These are phyloP conservation scores for Lacerta viridis DNA, from an alignment of 2,797 vertebrate species.

Conservation along the genomic window DNA sequence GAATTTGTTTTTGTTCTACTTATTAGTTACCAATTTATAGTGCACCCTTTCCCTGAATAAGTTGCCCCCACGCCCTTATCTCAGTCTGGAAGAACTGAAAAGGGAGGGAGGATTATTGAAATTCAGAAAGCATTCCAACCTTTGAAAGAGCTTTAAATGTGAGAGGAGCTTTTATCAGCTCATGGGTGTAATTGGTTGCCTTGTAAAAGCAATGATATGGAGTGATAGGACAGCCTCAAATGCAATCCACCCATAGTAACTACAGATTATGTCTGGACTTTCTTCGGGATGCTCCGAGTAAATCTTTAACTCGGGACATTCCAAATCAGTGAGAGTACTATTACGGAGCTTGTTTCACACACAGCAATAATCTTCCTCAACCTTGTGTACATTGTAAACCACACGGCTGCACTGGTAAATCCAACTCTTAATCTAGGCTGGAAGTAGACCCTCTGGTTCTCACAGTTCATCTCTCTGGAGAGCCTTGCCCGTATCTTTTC, in stretches of 20 bases:
- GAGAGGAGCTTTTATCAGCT: neutral
- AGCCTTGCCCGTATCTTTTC: neutral
- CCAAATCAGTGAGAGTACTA: slow-evolving; percentile 5
- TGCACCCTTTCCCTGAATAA: neutral
- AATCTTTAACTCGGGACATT: slow-evolving; percentile 21
- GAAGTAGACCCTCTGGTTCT: slow-evolving; percentile 27
- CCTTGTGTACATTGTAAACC: neutral
- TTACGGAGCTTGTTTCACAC: neutral
- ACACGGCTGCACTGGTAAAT: slow-evolving; percentile 33
- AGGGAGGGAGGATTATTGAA: neutral
- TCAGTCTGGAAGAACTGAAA: neutral
- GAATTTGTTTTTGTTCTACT: neutral
- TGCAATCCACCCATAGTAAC: slow-evolving; percentile 8
- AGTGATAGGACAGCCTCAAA: slow-evolving; percentile 39
- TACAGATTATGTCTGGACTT: slow-evolving; percentile 18
- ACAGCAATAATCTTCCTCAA: slow-evolving; percentile 33
- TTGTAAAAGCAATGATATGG: neutral
- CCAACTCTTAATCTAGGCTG: slow-evolving; percentile 7
- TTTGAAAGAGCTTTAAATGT: slow-evolving; percentile 51
- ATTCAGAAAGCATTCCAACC: slow-evolving; percentile 35
- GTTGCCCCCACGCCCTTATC: neutral
- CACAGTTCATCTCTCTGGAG: neutral
- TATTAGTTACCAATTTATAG: neutral
- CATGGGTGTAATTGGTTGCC: slow-evolving; percentile 30
- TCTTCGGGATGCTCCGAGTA: neutral